These are phyloP conservation scores for Yoshiicerus persimilis DNA, from an alignment of 1,140 invertebrate genomes.

Conservation along the genomic window DNA sequence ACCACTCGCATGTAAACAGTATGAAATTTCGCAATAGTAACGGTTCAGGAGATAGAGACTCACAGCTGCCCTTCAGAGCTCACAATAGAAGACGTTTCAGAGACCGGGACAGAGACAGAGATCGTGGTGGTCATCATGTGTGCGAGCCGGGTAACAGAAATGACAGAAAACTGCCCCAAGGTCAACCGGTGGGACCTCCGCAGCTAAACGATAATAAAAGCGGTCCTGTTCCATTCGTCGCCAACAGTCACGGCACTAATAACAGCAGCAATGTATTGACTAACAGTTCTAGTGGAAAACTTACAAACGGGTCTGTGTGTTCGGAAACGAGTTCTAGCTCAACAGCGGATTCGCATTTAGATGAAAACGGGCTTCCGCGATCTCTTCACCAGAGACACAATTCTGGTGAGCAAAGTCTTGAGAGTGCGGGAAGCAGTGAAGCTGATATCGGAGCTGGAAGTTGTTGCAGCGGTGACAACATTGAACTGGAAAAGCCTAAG, in stretches of 20 bases:
- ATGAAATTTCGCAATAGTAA: slow-evolving; percentile 26
- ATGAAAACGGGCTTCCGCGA: background rate
- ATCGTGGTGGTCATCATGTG: background rate
- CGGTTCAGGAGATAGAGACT: background rate
- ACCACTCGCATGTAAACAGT: slow-evolving; percentile 25
- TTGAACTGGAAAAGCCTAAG: background rate
- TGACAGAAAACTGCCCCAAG: background rate
- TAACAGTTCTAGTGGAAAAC: background rate
- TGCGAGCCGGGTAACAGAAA: background rate
- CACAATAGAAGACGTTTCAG: background rate
- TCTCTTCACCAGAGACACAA: background rate
- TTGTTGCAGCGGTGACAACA: background rate
- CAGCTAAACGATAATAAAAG: background rate
- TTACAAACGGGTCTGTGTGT: slow-evolving; percentile 2
- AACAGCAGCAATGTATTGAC: background rate
- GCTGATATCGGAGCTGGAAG: background rate
- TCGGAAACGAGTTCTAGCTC: slow-evolving; percentile 34
- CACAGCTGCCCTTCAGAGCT: background rate
- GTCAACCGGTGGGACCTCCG: background rate
- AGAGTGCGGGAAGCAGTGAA: slow-evolving; percentile 25
- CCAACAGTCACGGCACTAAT: background rate
- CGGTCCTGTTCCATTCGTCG: background rate
- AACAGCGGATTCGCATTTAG: slow-evolving; percentile 21
- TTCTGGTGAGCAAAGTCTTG: background rate
- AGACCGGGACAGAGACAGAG: background rate